These are phyloP conservation scores for Melipona beecheii DNA, from an alignment of 2,888 invertebrate species.

Conservation along the genomic window DNA sequence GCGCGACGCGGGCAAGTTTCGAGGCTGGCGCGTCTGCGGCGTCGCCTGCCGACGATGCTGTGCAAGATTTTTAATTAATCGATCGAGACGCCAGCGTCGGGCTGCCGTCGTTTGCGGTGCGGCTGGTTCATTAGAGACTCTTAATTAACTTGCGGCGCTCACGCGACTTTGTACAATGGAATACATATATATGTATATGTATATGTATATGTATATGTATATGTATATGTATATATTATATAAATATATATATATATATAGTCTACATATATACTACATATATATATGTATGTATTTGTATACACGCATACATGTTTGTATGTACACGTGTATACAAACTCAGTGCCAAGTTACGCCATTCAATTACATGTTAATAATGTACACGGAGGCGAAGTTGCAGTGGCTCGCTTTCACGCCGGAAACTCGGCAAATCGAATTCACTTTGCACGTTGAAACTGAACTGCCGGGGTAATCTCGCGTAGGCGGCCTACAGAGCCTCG, in stretches of 20 bases:
- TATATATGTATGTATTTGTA: neutral
- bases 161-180: slow-evolving; percentile 81
- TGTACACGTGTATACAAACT: slow-evolving; percentile 33
- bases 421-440: slow-evolving; percentile 67
- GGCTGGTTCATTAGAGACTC: slow-evolving; percentile 84
- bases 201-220: neutral
- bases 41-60: slow-evolving; percentile 69
- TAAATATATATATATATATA: neutral
- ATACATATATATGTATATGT: slow-evolving; percentile 31
- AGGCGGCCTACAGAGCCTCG: slow-evolving; percentile 19
- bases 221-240: slow-evolving; percentile 5
- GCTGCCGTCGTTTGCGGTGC: slow-evolving; percentile 80
- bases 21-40: slow-evolving; percentile 49
- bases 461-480: slow-evolving; percentile 62
- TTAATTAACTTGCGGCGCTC: slow-evolving; percentile 84
- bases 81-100: slow-evolving; percentile 82
- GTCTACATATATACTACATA: neutral
- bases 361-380: slow-evolving; percentile 84
- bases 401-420: slow-evolving; percentile 73
- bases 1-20: slow-evolving; percentile 49
- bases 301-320: slow-evolving; percentile 35
- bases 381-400: slow-evolving; percentile 75
- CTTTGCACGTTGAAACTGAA: slow-evolving; percentile 62
- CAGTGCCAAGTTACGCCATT: slow-evolving; percentile 79
- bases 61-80: slow-evolving; percentile 82